Evolutionary conservation across 2,113 vertebrate species (phyloP), one percentile per base, ranked within the genome.

Genomic region (Cacatua alba): DNA sequence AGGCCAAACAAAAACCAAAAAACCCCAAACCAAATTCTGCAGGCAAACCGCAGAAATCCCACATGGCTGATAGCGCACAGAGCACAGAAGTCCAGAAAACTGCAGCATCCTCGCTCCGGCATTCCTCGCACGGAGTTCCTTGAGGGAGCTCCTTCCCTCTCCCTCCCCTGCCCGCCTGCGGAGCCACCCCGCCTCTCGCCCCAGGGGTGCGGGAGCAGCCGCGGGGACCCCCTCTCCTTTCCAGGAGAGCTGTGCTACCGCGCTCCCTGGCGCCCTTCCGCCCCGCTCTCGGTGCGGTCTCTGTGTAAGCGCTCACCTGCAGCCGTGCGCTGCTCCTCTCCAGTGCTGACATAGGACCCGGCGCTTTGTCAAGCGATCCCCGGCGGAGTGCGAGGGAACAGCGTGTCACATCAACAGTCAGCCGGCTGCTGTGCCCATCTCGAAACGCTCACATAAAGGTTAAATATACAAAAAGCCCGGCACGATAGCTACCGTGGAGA

Each of bases 261-360:
- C 33, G 3, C 33, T 35, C 20, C 57, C 33, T 21, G 20, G 13
- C 19, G 8, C 57, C 24, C 17, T 18, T 6, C 7, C 12, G 20
- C 18, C 44, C n/a, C 16, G 2, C 17, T 17, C 59, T n/a, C n/a
- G 2, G 21, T 5, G 31, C 2, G 3, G 2, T 2, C 6, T 10
- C 13, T 0, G 13, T 1, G 3, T 0, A 6, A 6, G 75, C 3
- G n/a, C 49, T 46, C 83, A 18, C 65, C 87, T 14, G 75, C 3
- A 16, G 33, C 35, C 13, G 5, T 0, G 49, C 48, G 20, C 53
- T 1, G 13, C 78, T 63, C 24, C 51, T 28, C 3, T 4, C 33
- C 39, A 0, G 62, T 5, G 0, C 53, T 3, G 20, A 1, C 0
- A 8, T 6, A 21, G 7, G 14, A 24, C 5, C 28, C 0, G 25